Evolutionary conservation across 2,113 vertebrate genomes (phyloP).

Genomic region (Tricholaema leucomelas): DNA sequence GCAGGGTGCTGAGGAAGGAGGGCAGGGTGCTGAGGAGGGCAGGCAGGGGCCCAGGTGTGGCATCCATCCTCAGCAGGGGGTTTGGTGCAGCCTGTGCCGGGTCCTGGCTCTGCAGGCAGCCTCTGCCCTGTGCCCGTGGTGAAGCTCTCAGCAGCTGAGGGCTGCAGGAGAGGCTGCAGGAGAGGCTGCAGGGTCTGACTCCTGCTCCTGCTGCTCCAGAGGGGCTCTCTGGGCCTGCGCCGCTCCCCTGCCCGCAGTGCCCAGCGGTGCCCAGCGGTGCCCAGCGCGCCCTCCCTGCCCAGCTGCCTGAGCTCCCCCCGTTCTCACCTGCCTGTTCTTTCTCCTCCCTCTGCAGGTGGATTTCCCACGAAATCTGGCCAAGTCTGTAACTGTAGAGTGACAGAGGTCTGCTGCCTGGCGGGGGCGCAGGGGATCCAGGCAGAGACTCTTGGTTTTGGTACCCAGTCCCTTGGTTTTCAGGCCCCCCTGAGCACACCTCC

Average conservation of each 20-base stretch:
- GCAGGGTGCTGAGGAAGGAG: no score
- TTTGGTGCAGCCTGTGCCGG: background rate
- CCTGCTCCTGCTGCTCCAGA: background rate
- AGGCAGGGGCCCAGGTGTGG: background rate
- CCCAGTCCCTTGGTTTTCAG: slow-evolving; percentile 78
- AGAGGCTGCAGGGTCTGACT: rapidly evolving
- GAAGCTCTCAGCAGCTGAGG: background rate
- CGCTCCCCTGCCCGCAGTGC: no score
- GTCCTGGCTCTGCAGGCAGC: background rate
- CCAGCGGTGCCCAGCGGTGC: no score
- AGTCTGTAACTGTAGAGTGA: slow-evolving; percentile 96
- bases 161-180: no score
- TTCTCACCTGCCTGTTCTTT: slow-evolving; percentile 64
- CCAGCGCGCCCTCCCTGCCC: no score
- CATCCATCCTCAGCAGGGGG: rapidly evolving
- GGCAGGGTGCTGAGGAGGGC: no score
- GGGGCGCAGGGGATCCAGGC: slow-evolving; percentile 47
- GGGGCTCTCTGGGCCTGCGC: no score
- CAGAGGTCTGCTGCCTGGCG: slow-evolving; percentile 26
- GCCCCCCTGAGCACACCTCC: slow-evolving; percentile 67
- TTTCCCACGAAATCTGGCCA: slow-evolving; percentile 98
- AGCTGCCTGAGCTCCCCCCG: background rate
- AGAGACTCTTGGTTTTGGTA: slow-evolving; percentile 73
- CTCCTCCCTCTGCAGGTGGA: slow-evolving; percentile 87
- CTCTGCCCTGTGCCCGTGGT: background rate